Conservation (phyloP, 2,113 vertebrate genomes). For the Clupea harengus region DNA sequence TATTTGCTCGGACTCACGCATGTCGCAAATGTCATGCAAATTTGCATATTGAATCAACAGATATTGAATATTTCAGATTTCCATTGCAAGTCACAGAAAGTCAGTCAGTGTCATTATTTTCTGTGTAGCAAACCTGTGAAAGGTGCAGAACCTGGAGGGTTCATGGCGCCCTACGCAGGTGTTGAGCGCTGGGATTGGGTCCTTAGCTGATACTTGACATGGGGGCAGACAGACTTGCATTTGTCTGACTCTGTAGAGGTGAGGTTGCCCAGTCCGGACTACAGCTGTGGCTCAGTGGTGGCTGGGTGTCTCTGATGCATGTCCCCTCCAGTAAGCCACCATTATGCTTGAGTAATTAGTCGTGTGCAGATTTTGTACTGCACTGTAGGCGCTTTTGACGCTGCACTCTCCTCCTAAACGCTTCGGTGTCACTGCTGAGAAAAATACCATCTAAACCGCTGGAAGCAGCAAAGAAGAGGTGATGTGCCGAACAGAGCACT, state of each 20-base stretch:
- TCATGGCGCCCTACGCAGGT: not conserved
- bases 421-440: no score
- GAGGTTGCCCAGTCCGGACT: not conserved
- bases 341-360: no score
- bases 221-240: not conserved
- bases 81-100: not conserved
- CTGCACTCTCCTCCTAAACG: no score
- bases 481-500: no score
- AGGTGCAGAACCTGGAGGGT: not conserved
- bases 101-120: not conserved
- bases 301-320: not conserved
- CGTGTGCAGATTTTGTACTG: no score
- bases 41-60: not conserved
- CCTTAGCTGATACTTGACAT: not conserved
- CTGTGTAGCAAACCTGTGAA: not conserved
- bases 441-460: no score
- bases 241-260: not conserved
- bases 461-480: no score
- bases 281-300: no score
- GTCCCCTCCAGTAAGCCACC: not conserved
- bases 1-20: not conserved
- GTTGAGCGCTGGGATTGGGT: not conserved
- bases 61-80: not conserved
- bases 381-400: no score
- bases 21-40: not conserved